A percentile compares a stretch with the other conserved stretches of the same genome.
Evolutionary conservation across 2,797 vertebrate species (phyloP).

Genomic region (Sebastolobus altivelis): DNA sequence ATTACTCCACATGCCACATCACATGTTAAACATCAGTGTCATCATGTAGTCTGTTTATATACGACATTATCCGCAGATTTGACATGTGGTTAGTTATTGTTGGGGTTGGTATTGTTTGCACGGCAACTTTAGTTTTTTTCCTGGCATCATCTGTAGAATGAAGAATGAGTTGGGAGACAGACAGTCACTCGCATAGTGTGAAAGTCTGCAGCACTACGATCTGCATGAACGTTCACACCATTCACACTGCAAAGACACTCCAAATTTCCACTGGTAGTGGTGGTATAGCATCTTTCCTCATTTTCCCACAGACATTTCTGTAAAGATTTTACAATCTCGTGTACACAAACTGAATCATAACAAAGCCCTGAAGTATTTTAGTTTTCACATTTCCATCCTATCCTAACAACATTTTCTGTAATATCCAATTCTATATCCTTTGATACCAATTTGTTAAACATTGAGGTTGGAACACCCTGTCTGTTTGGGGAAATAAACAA

Average conservation of each 20-base stretch:
- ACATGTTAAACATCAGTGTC: neutral
- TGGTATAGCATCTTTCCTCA: neutral
- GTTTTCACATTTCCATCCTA: slow-evolving; percentile 25
- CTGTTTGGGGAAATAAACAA: slow-evolving; percentile 61
- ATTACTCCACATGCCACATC: neutral
- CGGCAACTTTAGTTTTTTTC: neutral
- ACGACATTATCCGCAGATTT: slow-evolving; percentile 16
- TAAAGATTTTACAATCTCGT: neutral
- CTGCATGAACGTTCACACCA: slow-evolving; percentile 19
- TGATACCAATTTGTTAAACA: slow-evolving; percentile 48
- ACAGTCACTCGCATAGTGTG: slow-evolving; percentile 18
- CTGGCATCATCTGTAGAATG: slow-evolving; percentile 15
- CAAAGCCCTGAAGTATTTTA: slow-evolving; percentile 2
- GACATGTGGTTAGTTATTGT: slow-evolving; percentile 3
- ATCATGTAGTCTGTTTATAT: slow-evolving; percentile 22
- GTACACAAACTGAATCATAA: slow-evolving; percentile 10
- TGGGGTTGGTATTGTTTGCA: neutral
- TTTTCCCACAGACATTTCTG: slow-evolving; percentile 6
- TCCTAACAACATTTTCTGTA: slow-evolving; percentile 19
- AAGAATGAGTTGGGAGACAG: slow-evolving; percentile 4
- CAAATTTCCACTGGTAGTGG: slow-evolving; percentile 9
- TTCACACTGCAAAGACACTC: slow-evolving; percentile 11
- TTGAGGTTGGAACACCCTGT: slow-evolving; percentile 45
- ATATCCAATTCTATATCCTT: slow-evolving; percentile 8
- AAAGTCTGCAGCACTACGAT: slow-evolving; percentile 29